Percentiles rank a stretch among this genome's conserved stretches.
Conservation (phyloP, 2,797 vertebrate species). For the Gorsachius magnificus region DNA sequence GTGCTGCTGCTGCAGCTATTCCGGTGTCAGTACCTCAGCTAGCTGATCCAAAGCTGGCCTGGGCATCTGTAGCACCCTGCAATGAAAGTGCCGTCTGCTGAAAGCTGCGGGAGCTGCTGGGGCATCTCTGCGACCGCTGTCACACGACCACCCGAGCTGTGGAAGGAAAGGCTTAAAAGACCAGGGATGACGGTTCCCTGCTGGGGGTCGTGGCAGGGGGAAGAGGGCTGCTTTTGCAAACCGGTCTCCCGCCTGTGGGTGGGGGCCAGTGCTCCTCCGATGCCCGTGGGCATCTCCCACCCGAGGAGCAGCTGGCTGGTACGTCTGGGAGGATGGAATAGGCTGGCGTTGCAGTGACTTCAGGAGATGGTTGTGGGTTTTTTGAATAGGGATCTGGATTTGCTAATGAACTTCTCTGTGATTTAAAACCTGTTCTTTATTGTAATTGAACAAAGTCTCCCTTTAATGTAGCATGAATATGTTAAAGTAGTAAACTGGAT, state of each 20-base stretch:
- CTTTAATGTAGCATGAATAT: neutral
- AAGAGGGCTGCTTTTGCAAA: neutral
- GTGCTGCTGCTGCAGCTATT: neutral
- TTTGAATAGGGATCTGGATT: neutral
- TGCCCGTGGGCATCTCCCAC: neutral
- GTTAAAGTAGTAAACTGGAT: neutral
- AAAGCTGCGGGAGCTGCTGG: neutral
- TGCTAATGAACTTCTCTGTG: neutral
- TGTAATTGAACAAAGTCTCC: neutral
- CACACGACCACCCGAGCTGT: fast-evolving
- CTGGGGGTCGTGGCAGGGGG: fast-evolving
- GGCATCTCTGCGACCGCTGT: no score
- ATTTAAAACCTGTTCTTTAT: neutral
- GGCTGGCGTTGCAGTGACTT: fast-evolving
- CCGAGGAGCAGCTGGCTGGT: neutral
- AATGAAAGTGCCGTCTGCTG: fast-evolving
- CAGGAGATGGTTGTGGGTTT: neutral
- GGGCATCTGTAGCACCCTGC: neutral
- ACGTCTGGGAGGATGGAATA: neutral
- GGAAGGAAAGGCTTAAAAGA: neutral
- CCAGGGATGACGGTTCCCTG: fast-evolving
- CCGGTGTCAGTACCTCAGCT: no score
- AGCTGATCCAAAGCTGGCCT: neutral
- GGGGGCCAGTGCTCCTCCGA: fast-evolving
- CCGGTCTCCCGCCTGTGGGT: fast-evolving